Evolutionary conservation across 1,140 invertebrate genomes (phyloP), one percentile per base, ranked within the genome.

Genomic region (Penaeus chinensis): DNA sequence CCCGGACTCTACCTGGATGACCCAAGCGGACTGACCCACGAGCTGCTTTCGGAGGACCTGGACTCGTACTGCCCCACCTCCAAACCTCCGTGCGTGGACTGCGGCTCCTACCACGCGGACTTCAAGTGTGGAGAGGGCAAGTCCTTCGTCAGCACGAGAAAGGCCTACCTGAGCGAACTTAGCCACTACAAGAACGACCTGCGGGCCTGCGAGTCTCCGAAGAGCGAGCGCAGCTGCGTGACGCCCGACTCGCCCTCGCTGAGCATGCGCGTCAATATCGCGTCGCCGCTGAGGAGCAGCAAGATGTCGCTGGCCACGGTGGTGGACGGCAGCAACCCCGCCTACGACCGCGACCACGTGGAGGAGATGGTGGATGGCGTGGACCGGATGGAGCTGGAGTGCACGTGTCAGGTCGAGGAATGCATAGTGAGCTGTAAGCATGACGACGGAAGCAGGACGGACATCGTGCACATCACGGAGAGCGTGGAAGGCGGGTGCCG

Each of bases 281-380:
- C 85, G 5, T 87, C 85, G 16, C 85, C 85, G 2, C 74, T 87
- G 4, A 62, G 85, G 69, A 87, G 79, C 61, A 87, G 85, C 71
- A 87, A 87, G 71, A 87, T 87, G 85, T 87, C 85, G 54, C 71
- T 87, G 20, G 85, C 85, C 27, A 87, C 85, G 54, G 81, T 87
- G 74, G 65, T 87, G 4, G 85, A 87, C 60, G 85, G 85, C 65
- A 82, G 42, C 54, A 87, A 87, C 71, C 85, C 85, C 54, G 80
- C 54, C 22, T 87, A 87, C 42, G 85, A 87, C 80, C 62, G 69
- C 11, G 80, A 77, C 42, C 80, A 82, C 69, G 42, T 74, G 10
- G 85, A 87, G 27, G 85, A 87, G 42, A 74, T 74, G 42, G 71
- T 32, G 27, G 27, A 32, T 16, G 71, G 27, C 20, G 71, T 32